Base-by-base conservation (phyloP, 2,888 invertebrate species). In the Eretmocerus hayati region DNA sequence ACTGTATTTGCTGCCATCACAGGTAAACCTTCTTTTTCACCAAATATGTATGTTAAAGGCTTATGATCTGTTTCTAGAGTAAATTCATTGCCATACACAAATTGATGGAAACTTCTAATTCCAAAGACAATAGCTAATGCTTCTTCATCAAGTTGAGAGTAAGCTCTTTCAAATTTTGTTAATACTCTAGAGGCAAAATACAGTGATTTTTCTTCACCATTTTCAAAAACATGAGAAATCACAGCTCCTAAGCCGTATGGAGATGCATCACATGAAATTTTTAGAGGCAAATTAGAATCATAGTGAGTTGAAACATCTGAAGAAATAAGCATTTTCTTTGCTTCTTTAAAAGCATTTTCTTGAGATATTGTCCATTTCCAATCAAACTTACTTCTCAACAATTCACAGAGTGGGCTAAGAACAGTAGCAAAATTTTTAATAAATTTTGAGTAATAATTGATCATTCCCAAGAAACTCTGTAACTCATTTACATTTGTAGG, bases 371-470 rank as follows among this genome's bases (percentile, higher is more conserved):
- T 3, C 16, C 37, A 43, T 5, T 47, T 50, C 64, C 64, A 66
- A 6, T 48, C 36, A 32, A 54, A n/a, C 58, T 19, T 54, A 46
- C 13, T 45, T 52, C n/a, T 48, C 5, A 60, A 39, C 5, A 64
- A 50, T 2, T 49, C 42, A 39, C 63, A 59, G 5, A 66, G 44
- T n/a, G 66, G 62, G 9, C 50, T 50, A 19, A 58, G 51, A 30
- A 58, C 55, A 20, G 30, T 32, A 4, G 62, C 45, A 41, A 61
- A 50, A 38, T 60, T 18, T 20, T 37, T 46, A 3, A 67, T 46
- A 49, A 67, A 68, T 46, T 57, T 58, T 3, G 60, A 52, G 48
- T 66, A 67, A 52, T 64, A 69, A 48, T 64, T 65, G 15, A 62
- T 48, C 26, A 59, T 32, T 9, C 62, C 62, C 8, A 58, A 43